A percentile compares a stretch with the other conserved stretches of the same genome.
These are phyloP conservation scores for Luidia sarsii DNA, from an alignment of 53 echinoderm and acorn worm species.

Conservation along the genomic window DNA sequence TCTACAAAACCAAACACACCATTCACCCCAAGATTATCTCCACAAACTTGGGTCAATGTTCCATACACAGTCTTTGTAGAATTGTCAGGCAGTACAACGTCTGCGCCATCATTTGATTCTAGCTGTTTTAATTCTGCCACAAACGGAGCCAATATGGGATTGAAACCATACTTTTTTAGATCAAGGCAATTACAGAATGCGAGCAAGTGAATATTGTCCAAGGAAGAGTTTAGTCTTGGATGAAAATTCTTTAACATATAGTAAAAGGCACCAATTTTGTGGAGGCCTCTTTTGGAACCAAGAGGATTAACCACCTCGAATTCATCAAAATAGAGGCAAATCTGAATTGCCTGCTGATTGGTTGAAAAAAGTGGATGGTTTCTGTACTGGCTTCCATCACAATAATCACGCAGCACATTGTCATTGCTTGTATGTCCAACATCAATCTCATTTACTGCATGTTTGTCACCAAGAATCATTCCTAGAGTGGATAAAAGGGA, in stretches of 20 bases:
- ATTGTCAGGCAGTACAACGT: background rate
- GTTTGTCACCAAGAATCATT: constrained; percentile 7
- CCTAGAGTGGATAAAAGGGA: constrained; percentile 8
- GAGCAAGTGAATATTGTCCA: too few species aligned
- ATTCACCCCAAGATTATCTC: constrained; percentile 35
- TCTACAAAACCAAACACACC: constrained; percentile 24
- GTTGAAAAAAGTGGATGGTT: constrained; percentile 8
- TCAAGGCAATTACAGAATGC: too few species aligned
- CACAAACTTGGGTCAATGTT: constrained; percentile 13
- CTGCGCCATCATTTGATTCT: constrained; percentile 1
- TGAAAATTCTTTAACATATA: background rate
- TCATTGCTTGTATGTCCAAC: constrained; percentile 1
- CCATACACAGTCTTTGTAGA: background rate
- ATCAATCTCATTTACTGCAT: constrained; percentile 17
- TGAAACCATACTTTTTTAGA: too few species aligned
- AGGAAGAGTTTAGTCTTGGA: constrained; percentile 20
- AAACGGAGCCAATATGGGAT: too few species aligned
- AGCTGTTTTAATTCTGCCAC: constrained; percentile 10
- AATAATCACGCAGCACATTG: background rate
- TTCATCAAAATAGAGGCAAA: too few species aligned
- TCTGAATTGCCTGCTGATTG: too few species aligned
- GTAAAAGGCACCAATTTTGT: constrained; percentile 15
- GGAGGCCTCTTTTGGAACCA: constrained; percentile 7
- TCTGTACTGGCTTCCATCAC: constrained; percentile 11
- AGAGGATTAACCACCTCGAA: constrained; percentile 14